Evolutionary conservation across 2,113 vertebrate genomes (phyloP), one percentile per base, ranked within the genome.

Genomic region (Microtus montanus): DNA sequence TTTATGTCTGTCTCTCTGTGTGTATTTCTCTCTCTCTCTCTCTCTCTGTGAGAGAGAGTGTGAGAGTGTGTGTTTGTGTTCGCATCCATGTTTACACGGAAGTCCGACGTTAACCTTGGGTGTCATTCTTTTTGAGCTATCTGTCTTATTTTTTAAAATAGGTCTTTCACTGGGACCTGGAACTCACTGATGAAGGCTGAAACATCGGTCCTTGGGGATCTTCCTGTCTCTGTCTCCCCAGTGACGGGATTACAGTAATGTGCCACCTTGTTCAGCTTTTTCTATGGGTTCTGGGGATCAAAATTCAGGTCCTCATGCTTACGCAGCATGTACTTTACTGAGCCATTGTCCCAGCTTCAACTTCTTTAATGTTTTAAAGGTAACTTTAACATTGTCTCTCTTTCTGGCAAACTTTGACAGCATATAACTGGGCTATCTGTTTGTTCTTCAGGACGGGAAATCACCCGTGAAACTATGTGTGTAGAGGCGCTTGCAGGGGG

Each of bases 291-390:
- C 38, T 49, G 17, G 33, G 44, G 30, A 49, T 15, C 20, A 24
- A n/a, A 26, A 10, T 47, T 71, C 44, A 14, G 84, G 33, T n/a
- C 2, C 44, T 26, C 12, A 24, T 52, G 30, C 64, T 17, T 87
- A 47, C 5, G 2, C 4, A 3, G 3, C 4, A 35, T 52, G 20
- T 14, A 12, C 20, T 49, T 87, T 87, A n/a, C 84, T 87, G 64
- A 26, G 30, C 24, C 20, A 15, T 26, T 35, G 24, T 1, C 66
- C 6, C 11, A 87, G 20, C 64, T 11, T 7, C 33, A 85, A 35
- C 75, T 47, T 80, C 87, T 73, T 73, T 77, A 80, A 91, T 1
- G 26, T 84, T 93, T 94, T 91, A 28, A 73, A 52, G 70, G 30
- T 84, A 74, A 71, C 3, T 84, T 90, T 52, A 87, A 49, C 47